A percentile compares a stretch with the other conserved stretches of the same genome.
These are phyloP conservation scores for Cosmia trapezina DNA, from an alignment of 2,888 invertebrate genomes.

Conservation along the genomic window DNA sequence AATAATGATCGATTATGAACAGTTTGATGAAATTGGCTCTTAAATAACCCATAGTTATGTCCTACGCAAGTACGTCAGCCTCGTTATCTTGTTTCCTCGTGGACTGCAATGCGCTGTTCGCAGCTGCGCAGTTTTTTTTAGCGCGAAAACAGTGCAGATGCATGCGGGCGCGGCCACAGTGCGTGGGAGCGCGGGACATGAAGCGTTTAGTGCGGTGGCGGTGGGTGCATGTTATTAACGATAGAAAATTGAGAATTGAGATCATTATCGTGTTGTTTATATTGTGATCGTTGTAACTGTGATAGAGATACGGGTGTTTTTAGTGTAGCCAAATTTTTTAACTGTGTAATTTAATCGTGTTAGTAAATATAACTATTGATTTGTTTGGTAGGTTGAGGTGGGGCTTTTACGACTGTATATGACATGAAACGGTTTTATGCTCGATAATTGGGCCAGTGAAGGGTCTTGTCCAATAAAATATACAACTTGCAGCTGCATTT, in stretches of 20 bases:
- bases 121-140: constrained; percentile 73
- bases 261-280: constrained; percentile 33
- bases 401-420: not conserved
- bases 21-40: not conserved
- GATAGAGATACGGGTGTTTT: constrained; percentile 2
- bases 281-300: not conserved
- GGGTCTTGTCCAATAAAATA: not conserved
- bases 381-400: not conserved
- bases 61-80: constrained; percentile 24
- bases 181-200: constrained; percentile 46
- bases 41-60: constrained; percentile 16
- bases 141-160: constrained; percentile 69
- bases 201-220: not conserved
- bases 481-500: no score
- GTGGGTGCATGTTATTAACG: constrained; percentile 46
- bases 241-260: constrained; percentile 11
- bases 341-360: not conserved
- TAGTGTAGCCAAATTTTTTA: not conserved
- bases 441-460: not conserved
- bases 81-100: constrained; percentile 58
- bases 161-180: constrained; percentile 46
- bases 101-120: constrained; percentile 65
- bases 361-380: not conserved
- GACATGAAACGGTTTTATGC: not conserved
- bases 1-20: no score